Percentiles rank a stretch among this genome's conserved stretches.
phyloP scores from a whole-genome alignment of 1,140 invertebrate species.

The Drosophila pruinosa region DNA sequence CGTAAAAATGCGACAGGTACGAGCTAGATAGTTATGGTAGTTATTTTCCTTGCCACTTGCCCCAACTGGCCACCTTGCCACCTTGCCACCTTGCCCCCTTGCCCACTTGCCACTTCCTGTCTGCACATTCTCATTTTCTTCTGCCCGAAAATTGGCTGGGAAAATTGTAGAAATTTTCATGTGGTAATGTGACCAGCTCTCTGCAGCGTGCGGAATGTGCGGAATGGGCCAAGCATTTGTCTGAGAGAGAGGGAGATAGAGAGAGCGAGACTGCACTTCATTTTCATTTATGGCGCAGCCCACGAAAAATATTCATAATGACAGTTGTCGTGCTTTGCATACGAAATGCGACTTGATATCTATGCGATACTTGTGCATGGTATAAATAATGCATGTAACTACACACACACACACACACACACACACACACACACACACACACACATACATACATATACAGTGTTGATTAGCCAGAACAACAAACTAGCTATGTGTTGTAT shows the following conservation, averaged over 20 bases:
- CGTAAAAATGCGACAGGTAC: constrained; percentile 6
- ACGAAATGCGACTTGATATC: constrained; percentile 51
- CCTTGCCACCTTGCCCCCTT: too few relatives aligned
- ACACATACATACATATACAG: neutral
- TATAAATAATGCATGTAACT: constrained; percentile 23
- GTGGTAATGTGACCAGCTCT: constrained; percentile 3
- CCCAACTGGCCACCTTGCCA: too few relatives aligned
- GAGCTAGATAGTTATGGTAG: constrained; percentile 3
- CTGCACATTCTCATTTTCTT: too few relatives aligned
- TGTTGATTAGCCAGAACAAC: constrained; percentile 39
- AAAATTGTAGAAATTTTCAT: neutral
- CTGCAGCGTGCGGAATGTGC: neutral
- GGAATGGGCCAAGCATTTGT: constrained; percentile 3
- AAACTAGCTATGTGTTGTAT: neutral
- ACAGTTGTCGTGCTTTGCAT: constrained; percentile 57
- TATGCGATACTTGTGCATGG: constrained; percentile 40
- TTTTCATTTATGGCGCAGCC: constrained; percentile 1
- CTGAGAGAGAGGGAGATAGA: too few relatives aligned
- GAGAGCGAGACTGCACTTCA: constrained; percentile 13
- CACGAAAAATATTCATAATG: constrained; percentile 28
- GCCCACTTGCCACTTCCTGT: neutral
- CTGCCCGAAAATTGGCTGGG: constrained; percentile 1
- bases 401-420: neutral
- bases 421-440: neutral
- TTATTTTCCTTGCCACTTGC: neutral